Conservation (phyloP, 2,797 vertebrate genomes). For the Enteromius trimaculatus region DNA sequence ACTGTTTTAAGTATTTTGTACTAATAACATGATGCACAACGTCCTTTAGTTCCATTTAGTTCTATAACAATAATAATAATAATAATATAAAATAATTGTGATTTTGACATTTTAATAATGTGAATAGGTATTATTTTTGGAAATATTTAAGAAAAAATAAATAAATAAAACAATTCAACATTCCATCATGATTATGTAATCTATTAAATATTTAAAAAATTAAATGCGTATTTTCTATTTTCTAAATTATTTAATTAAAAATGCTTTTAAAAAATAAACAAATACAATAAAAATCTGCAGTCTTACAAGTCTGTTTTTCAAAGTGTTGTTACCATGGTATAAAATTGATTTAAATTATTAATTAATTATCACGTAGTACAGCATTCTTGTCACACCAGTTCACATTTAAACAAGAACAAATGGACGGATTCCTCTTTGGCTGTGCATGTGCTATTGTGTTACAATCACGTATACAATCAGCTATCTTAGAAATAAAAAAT, state of each 20-base stretch:
- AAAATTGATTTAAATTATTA: neutral
- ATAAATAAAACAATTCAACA: neutral
- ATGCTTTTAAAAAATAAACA: neutral
- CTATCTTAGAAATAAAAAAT: neutral
- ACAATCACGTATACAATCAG: neutral
- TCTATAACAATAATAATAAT: neutral
- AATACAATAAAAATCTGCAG: neutral
- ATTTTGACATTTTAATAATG: neutral
- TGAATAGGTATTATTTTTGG: neutral
- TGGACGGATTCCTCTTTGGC: neutral
- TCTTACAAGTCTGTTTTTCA: neutral
- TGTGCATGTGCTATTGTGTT: neutral
- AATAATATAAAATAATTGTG: neutral
- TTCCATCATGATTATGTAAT: neutral
- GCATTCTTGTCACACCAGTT: neutral
- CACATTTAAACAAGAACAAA: neutral
- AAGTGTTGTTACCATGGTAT: neutral
- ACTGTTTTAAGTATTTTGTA: neutral
- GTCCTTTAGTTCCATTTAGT: neutral
- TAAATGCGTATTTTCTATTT: neutral
- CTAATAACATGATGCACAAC: neutral
- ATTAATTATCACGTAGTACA: neutral
- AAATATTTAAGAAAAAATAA: neutral
- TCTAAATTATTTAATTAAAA: neutral
- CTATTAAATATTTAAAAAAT: neutral